Base-by-base conservation (phyloP, 2,888 invertebrate genomes). In the Ichneumoninae sp. region DNA sequence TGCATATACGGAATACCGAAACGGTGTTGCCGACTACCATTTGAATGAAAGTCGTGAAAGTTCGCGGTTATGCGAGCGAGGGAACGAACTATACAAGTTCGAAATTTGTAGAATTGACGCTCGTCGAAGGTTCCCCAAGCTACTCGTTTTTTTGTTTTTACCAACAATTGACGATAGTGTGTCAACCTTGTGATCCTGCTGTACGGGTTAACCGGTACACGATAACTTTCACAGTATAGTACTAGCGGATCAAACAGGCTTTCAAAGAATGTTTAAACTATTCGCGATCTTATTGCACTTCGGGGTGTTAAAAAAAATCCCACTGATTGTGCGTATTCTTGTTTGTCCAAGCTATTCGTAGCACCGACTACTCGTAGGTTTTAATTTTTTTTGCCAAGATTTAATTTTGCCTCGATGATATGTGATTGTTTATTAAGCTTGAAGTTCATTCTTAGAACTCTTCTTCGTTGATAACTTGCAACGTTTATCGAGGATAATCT, bases 1-100 rank as follows among this genome's bases (percentile, higher is more conserved):
- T 74, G 47, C 44, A 30, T 75, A 22, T 65, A 74, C 44, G 52
- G 47, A 70, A 66, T 50, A 57, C 16, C 70, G 26, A 40, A 66
- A 73, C 78, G 50, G 50, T 57, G 26, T 40, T 40, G 80, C 30
- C 66, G 44, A 71, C 76, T 63, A 40, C 40, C 63, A 16, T 70
- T 78, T 50, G 81, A 89, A 90, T 88, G 92, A 92, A 92, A 92
- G 91, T 91, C 88, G 91, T 89, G 91, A 92, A 92, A 92, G 92
- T 92, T 84, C 75, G 74, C 79, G 68, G 71, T 81, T 84, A 74
- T 68, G 66, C 26, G 82, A 66, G 70, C 81, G 83, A 82, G 66
- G 10, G 44, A 76, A 71, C 19, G 78, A 54, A 81, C 81, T 80
- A 19, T 52, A 30, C 52, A 52, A 70, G 77, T 57, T 63, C 81